These are phyloP conservation scores for Tetanocera ferruginea DNA, from an alignment of 2,888 invertebrate genomes.

Conservation along the genomic window DNA sequence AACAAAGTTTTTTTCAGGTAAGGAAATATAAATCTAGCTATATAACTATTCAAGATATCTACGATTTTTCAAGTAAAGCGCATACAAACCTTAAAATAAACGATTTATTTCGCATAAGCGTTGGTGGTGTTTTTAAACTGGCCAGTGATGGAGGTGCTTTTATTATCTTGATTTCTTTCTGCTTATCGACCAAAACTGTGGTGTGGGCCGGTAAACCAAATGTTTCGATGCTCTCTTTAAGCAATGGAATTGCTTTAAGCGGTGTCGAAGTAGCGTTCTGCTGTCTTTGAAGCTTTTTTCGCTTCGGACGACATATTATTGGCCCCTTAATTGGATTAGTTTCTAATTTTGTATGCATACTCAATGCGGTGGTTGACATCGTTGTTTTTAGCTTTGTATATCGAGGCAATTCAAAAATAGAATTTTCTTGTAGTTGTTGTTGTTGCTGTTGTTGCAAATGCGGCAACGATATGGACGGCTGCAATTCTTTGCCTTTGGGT, in stretches of 20 bases:
- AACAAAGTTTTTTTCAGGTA: not conserved
- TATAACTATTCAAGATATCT: not conserved
- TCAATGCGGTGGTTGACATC: constrained; percentile 19
- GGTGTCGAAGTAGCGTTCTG: constrained; percentile 45
- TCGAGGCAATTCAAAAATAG: constrained; percentile 11
- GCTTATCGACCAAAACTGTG: constrained; percentile 13
- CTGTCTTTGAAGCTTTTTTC: constrained; percentile 42
- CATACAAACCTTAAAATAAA: constrained; percentile 62
- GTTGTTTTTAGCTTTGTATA: constrained; percentile 12
- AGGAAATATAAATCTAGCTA: not conserved
- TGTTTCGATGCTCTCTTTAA: constrained; percentile 49
- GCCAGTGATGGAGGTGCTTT: constrained; percentile 48
- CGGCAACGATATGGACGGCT: constrained; percentile 25
- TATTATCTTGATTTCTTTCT: constrained; percentile 53
- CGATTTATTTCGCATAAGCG: constrained; percentile 52
- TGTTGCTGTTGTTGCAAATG: constrained; percentile 9
- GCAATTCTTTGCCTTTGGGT: not conserved
- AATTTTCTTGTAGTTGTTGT: not conserved
- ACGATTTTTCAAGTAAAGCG: not conserved
- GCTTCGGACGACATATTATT: constrained; percentile 51
- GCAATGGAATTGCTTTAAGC: constrained; percentile 49
- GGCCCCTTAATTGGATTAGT: constrained; percentile 49
- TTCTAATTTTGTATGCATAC: constrained; percentile 51
- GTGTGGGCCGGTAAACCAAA: constrained; percentile 40
- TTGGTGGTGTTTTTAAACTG: constrained; percentile 8